Conservation (phyloP, 2,888 invertebrate genomes). For the Aphodius sticticus region DNA sequence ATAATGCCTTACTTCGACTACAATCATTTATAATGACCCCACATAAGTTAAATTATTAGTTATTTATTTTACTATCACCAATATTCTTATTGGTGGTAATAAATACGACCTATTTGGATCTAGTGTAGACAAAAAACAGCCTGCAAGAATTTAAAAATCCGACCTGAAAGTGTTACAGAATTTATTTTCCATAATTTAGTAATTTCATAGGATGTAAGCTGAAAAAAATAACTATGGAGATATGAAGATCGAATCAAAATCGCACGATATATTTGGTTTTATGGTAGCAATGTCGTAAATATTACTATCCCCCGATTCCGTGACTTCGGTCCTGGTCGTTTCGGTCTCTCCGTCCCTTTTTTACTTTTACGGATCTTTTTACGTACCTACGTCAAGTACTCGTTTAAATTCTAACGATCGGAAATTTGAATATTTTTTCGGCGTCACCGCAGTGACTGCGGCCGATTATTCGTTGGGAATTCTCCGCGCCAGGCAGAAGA, state of each 20-base stretch:
- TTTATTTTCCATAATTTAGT: too few species aligned
- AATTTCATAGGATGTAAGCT: too few species aligned
- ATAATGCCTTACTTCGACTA: too few species aligned
- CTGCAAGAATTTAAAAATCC: too few species aligned
- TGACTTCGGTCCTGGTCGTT: background rate
- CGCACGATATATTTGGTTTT: background rate
- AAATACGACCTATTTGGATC: too few species aligned
- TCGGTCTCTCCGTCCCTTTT: background rate
- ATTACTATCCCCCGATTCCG: background rate
- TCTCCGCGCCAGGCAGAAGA: background rate
- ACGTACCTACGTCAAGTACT: background rate
- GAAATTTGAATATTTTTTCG: constrained; percentile 4
- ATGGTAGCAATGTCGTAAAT: background rate
- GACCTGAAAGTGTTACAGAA: too few species aligned
- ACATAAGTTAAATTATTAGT: too few species aligned
- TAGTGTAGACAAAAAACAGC: too few species aligned
- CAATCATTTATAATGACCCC: too few species aligned
- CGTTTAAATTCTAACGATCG: background rate
- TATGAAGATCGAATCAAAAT: background rate
- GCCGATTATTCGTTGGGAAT: background rate
- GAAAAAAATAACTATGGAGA: background rate
- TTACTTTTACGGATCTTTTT: background rate
- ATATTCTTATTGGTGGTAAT: too few species aligned
- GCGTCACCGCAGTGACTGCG: background rate
- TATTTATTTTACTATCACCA: too few species aligned